Evolutionary conservation across 2,797 vertebrate genomes (phyloP).

Genomic region (Mormyrus hasselquistii): DNA sequence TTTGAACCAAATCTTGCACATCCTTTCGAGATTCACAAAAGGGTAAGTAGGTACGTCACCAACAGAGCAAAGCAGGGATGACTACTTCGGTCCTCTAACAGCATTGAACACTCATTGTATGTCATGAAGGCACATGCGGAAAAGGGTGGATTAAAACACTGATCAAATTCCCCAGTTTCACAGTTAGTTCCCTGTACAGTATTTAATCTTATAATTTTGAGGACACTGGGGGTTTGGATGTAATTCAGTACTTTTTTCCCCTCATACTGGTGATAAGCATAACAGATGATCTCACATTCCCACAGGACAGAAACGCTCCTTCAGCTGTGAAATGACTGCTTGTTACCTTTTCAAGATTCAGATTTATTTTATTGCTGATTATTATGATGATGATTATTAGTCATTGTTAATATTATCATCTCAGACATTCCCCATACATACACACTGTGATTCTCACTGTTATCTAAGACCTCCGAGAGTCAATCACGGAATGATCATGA

Average conservation of each 20-base stretch:
- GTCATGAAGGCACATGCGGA: not conserved
- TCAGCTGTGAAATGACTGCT: not conserved
- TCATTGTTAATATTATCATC: constrained; percentile 7
- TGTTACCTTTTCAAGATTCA: not conserved
- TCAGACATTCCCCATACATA: not conserved
- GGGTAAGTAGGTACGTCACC: not conserved
- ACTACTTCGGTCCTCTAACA: not conserved
- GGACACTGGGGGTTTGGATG: not conserved
- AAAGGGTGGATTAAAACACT: not conserved
- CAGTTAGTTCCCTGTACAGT: not conserved
- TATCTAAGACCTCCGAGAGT: constrained; percentile 11
- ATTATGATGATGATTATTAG: constrained; percentile 9
- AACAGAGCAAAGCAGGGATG: not conserved
- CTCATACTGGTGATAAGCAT: not conserved
- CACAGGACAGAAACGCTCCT: not conserved
- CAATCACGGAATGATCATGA: not conserved
- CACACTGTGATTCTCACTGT: not conserved
- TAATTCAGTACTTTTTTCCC: not conserved
- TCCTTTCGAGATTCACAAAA: not conserved
- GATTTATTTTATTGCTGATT: not conserved
- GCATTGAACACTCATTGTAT: not conserved
- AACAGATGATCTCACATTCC: not conserved
- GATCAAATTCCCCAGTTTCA: not conserved
- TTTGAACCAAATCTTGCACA: not conserved
- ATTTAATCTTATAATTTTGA: not conserved